phyloP scores from a whole-genome alignment of 2,797 vertebrate species.

The Micromesistius poutassou region DNA sequence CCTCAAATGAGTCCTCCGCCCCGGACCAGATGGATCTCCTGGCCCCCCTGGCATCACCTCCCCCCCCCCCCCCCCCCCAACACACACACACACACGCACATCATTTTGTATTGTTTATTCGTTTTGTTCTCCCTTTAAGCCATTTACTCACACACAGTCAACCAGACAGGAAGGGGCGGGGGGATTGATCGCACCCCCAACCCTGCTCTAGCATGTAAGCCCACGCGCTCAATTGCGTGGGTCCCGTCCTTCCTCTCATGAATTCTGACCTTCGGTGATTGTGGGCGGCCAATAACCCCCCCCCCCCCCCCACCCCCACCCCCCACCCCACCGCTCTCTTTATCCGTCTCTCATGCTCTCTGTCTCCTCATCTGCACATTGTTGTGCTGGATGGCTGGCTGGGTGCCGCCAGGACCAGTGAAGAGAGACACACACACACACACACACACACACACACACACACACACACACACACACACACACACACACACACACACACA shows the following conservation, averaged over 20 bases:
- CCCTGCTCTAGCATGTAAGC: conserved; percentile 38
- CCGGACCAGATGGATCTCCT: conserved; percentile 52
- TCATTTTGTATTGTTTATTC: not conserved
- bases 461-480: too few species aligned
- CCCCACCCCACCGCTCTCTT: conserved; percentile 25
- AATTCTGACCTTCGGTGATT: conserved; percentile 72
- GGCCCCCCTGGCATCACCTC: conserved; percentile 47
- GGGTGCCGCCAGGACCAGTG: conserved; percentile 63
- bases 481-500: conserved; percentile 10
- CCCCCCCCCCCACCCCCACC: conserved; percentile 21
- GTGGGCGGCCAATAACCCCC: conserved; percentile 58
- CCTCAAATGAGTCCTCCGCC: conserved; percentile 59
- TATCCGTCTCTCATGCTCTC: not conserved
- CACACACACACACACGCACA: too few species aligned
- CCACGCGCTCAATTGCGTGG: conserved; percentile 53
- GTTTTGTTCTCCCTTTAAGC: conserved; percentile 46
- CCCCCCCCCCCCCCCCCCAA: conserved; percentile 27
- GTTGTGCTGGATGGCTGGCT: conserved; percentile 62
- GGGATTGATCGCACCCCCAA: conserved; percentile 56
- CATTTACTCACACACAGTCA: conserved; percentile 53
- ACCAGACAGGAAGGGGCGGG: conserved; percentile 22
- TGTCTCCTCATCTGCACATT: conserved; percentile 53
- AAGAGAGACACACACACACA: conserved; percentile 45
- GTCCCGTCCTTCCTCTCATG: conserved; percentile 43
- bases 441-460: too few species aligned